phyloP scores from a whole-genome alignment of 2,113 vertebrate genomes.

The Pterocles burchelli region DNA sequence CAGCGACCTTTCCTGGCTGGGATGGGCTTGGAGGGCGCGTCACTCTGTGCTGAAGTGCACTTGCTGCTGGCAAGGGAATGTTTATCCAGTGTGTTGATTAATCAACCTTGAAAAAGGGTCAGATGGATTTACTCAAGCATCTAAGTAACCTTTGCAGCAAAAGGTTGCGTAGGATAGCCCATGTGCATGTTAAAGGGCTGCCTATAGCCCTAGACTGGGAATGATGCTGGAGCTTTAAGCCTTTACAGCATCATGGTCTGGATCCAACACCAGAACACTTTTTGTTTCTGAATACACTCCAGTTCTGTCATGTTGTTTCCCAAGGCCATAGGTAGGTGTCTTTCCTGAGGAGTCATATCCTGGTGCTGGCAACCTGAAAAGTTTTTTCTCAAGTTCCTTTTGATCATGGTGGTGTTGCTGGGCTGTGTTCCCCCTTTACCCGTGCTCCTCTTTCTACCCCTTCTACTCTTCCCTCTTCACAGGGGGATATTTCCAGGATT shows the following conservation, averaged over 20 bases:
- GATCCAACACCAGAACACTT: neutral
- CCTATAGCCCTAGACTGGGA: neutral
- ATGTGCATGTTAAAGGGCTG: neutral
- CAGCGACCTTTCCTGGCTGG: neutral
- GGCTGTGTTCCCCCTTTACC: neutral
- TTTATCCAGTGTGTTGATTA: neutral
- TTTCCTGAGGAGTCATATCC: neutral
- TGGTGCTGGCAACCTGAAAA: neutral
- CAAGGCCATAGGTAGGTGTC: neutral
- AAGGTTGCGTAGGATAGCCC: neutral
- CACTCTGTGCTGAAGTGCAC: rapidly evolving
- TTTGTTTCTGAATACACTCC: neutral
- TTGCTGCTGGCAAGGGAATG: neutral
- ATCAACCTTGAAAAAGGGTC: conserved; percentile 47
- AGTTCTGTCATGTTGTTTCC: neutral
- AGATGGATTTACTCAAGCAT: conserved; percentile 14
- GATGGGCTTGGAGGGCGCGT: neutral
- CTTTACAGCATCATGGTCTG: neutral
- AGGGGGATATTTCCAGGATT: neutral
- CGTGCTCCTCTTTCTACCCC: neutral
- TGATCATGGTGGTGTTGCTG: neutral
- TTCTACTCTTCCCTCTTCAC: rapidly evolving
- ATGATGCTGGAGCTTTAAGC: neutral
- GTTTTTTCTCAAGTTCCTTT: neutral
- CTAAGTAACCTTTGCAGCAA: conserved; percentile 5